A percentile compares a stretch with the other conserved stretches of the same genome.
Conservation (phyloP, 2,113 vertebrate genomes). For the Entomyzon cyanotis region DNA sequence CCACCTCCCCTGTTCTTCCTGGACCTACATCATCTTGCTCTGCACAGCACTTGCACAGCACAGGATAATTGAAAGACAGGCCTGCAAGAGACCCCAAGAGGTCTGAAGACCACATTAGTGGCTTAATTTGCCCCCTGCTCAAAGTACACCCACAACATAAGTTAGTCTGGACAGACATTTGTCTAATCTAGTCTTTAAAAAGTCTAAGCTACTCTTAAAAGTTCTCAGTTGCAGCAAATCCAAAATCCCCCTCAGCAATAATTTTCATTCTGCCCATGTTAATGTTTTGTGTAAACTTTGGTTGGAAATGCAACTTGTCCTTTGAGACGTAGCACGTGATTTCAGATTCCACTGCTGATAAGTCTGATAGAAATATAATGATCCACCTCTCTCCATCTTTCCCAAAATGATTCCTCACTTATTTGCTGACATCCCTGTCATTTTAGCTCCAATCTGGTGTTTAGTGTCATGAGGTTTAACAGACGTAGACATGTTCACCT, state of each 20-base stretch:
- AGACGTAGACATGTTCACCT: not conserved
- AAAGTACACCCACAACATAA: not conserved
- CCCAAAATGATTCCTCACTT: not conserved
- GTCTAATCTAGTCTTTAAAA: constrained; percentile 60
- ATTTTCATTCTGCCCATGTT: not conserved
- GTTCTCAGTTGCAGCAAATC: constrained; percentile 18
- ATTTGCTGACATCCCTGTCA: not conserved
- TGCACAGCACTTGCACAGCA: not conserved
- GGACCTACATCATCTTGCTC: not conserved
- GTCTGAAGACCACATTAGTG: not conserved
- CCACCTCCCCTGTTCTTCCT: not conserved
- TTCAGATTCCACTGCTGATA: not conserved
- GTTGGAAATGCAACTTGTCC: not conserved
- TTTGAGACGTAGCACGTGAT: not conserved
- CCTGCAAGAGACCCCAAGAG: not conserved
- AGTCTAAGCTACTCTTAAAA: constrained; percentile 43
- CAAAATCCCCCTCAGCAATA: not conserved
- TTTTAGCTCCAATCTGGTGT: not conserved
- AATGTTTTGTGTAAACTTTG: constrained; percentile 12
- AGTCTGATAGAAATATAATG: not conserved
- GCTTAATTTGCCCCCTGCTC: not conserved
- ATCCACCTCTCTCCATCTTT: not conserved
- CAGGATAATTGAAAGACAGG: not conserved
- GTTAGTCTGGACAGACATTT: constrained; percentile 33
- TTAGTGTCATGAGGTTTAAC: not conserved